These are phyloP conservation scores for Blastobasis lacticolella DNA, from an alignment of 2,888 invertebrate genomes.

Conservation along the genomic window DNA sequence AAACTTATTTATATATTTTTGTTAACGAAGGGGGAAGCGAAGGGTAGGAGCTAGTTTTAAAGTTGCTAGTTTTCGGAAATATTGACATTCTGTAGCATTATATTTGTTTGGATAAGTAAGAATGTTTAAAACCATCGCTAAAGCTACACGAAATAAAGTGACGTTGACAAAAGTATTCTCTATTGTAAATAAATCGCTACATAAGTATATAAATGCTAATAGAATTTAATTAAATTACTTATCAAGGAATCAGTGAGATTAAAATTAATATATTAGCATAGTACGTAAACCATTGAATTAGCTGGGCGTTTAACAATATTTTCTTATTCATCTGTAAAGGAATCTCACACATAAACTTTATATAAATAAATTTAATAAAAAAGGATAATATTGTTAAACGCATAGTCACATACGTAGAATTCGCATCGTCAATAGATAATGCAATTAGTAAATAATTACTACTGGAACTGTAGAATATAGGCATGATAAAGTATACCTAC, in stretches of 20 bases:
- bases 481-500: conserved; percentile 31
- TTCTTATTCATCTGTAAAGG: conserved; percentile 26
- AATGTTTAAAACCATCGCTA: not conserved
- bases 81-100: too few species aligned
- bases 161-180: conserved; percentile 34
- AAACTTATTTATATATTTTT: too few species aligned
- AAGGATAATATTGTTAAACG: conserved; percentile 37
- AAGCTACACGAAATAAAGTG: conserved; percentile 16
- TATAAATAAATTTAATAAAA: conserved; percentile 8
- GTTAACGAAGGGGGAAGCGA: too few species aligned
- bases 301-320: conserved; percentile 48
- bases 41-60: too few species aligned
- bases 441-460: conserved; percentile 43
- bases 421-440: conserved; percentile 42
- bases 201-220: conserved; percentile 55
- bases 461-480: conserved; percentile 44
- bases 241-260: conserved; percentile 71
- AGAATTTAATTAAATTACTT: conserved; percentile 51
- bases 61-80: too few species aligned
- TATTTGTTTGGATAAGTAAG: too few species aligned
- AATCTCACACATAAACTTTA: conserved; percentile 41
- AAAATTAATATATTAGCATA: conserved; percentile 60
- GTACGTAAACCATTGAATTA: conserved; percentile 28
- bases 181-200: conserved; percentile 65
- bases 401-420: conserved; percentile 36